phyloP scores from a whole-genome alignment of 2,797 vertebrate genomes.

The Onychomys torridus region DNA sequence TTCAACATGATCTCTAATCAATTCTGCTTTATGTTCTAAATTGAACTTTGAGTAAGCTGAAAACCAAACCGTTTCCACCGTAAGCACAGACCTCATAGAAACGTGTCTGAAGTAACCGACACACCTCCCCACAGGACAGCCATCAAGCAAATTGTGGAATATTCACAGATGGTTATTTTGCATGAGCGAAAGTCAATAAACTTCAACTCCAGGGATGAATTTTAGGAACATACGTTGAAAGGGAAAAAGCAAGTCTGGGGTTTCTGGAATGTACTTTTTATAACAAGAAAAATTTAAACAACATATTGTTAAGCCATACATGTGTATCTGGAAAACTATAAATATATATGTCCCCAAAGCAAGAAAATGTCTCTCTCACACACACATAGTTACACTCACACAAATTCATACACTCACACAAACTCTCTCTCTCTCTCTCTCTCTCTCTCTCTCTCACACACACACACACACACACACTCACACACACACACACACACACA shows the following conservation, averaged over 20 bases:
- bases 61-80: background rate
- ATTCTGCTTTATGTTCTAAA: background rate
- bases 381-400: background rate
- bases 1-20: background rate
- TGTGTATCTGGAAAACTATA: slow-evolving; percentile 22
- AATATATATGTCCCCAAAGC: slow-evolving; percentile 17
- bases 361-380: background rate
- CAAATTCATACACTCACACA: background rate
- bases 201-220: background rate
- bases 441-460: background rate
- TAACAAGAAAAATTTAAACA: slow-evolving; percentile 68
- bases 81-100: background rate
- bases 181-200: background rate
- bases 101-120: background rate
- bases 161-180: slow-evolving; percentile 37
- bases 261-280: slow-evolving; percentile 41
- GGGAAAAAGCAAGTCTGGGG: slow-evolving; percentile 33
- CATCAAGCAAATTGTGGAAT: background rate
- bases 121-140: background rate
- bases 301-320: slow-evolving; percentile 56
- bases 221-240: slow-evolving; percentile 15
- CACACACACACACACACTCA: background rate
- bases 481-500: slow-evolving; percentile 10
- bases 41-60: background rate
- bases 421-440: too few species aligned